phyloP scores from a whole-genome alignment of 2,113 vertebrate species.

The Oryzias melastigma region DNA sequence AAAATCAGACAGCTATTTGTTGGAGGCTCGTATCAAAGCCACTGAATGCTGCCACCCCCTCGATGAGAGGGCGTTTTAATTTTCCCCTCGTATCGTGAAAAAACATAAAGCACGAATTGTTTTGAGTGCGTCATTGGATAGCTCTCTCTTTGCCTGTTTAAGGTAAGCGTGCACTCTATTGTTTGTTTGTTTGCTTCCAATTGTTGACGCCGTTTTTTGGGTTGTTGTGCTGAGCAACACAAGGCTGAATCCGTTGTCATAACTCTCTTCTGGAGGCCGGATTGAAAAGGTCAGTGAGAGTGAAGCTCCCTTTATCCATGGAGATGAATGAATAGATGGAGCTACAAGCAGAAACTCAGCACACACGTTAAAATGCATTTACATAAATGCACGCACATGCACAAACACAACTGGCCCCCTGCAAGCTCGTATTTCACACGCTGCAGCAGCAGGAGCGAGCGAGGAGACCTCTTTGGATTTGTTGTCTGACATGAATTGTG shows the following conservation, averaged over 20 bases:
- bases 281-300: conserved; percentile 72
- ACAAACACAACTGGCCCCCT: background rate
- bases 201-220: conserved; percentile 37
- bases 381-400: conserved; percentile 23
- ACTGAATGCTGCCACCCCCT: conserved; percentile 1
- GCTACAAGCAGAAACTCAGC: conserved; percentile 14
- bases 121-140: background rate
- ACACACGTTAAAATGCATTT: conserved; percentile 16
- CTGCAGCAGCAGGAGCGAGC: conserved; percentile 10
- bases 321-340: conserved; percentile 49
- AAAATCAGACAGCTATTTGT: conserved; percentile 17
- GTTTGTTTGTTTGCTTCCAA: conserved; percentile 46
- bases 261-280: conserved; percentile 59
- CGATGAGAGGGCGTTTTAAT: conserved; percentile 1
- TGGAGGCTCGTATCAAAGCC: conserved; percentile 7
- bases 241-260: conserved; percentile 56
- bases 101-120: background rate
- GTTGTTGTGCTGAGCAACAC: conserved; percentile 41
- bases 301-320: conserved; percentile 49
- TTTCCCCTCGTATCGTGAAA: background rate
- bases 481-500: conserved; percentile 2
- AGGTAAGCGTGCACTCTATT: conserved; percentile 35
- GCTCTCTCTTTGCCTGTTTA: conserved; percentile 33
- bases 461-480: conserved; percentile 19
- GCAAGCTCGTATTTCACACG: conserved; percentile 24